Evolutionary conservation across 2,797 vertebrate genomes (phyloP), one percentile per base, ranked within the genome.

Genomic region (Menidia menidia): DNA sequence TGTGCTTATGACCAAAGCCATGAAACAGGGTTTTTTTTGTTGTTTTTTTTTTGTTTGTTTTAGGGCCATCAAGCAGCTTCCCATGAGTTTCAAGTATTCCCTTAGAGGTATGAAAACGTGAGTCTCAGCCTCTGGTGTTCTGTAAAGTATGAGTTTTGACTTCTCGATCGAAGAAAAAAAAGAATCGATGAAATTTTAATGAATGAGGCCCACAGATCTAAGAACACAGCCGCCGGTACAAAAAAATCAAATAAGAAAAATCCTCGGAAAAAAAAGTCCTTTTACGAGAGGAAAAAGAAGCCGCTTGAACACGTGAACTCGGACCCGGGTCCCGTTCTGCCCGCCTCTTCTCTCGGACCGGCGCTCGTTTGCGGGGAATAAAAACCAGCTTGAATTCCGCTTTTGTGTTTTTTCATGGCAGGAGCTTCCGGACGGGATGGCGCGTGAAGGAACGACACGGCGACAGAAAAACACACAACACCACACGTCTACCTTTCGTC

Each of bases 1-100:
- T 87, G 86, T 87, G 81, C 81, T 90, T 82, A 9, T 56, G 70
- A 74, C 51, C 57, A 60, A 83, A 89, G 48, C 66, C 66, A 59
- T 31, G 53, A 7, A 41, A 68, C 79, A 48, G 6, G n/a, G 45
- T 69, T 53, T 2, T 18, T 13, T n/a, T 25, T 25, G 1, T 1
- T 25, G 25, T 25, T 25, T 25, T 25, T 25, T 25, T 25, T 25
- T 25, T 25, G 1, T 25, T 25, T 2, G 25, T 25, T 25, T 25
- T 25, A 25, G 25, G 25, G 25, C 25, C 69, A 71, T 73, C 43
- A 50, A 56, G 71, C 8, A 50, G 55, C n/a, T 73, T 19, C 60
- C 31, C 30, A 64, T 42, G 1, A 64, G 63, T 31, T 58, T 64
- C 11, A 64, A n/a, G 10, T 51, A 10, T 47, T 65, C 39, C 18